These are phyloP conservation scores for Lophius piscatorius DNA, from an alignment of 2,113 vertebrate species.

Conservation along the genomic window DNA sequence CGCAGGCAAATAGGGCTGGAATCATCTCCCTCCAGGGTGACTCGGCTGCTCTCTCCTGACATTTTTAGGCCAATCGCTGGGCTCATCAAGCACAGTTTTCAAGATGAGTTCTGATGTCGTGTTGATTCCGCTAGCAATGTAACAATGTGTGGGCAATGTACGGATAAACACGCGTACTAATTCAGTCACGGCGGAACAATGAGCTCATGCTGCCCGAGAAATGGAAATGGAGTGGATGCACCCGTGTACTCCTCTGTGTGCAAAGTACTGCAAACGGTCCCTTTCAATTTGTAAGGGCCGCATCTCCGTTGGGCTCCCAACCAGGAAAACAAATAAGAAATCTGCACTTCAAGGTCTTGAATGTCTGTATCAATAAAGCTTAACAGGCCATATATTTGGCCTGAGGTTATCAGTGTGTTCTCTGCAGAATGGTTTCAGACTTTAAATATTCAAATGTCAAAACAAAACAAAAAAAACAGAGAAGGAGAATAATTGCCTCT, in stretches of 20 bases:
- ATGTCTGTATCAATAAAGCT: not conserved
- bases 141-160: constrained; percentile 24
- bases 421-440: not conserved
- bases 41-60: constrained; percentile 46
- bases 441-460: too few species aligned
- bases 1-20: constrained; percentile 33
- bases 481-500: too few species aligned
- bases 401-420: not conserved
- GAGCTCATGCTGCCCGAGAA: constrained; percentile 21
- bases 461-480: too few species aligned
- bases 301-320: too few species aligned
- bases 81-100: constrained; percentile 31
- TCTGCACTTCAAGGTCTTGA: not conserved
- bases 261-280: constrained; percentile 2
- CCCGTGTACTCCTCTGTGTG: not conserved
- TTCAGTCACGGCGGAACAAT: constrained; percentile 39
- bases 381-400: not conserved
- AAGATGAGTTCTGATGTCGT: constrained; percentile 40
- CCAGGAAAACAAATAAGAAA: not conserved
- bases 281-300: too few species aligned
- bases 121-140: constrained; percentile 36
- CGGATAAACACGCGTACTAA: not conserved
- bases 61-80: constrained; percentile 62
- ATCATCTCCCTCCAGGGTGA: constrained; percentile 36
- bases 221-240: constrained; percentile 13